Evolutionary conservation across 2,888 invertebrate genomes (phyloP).

Genomic region (Alloscopus bannaensis): DNA sequence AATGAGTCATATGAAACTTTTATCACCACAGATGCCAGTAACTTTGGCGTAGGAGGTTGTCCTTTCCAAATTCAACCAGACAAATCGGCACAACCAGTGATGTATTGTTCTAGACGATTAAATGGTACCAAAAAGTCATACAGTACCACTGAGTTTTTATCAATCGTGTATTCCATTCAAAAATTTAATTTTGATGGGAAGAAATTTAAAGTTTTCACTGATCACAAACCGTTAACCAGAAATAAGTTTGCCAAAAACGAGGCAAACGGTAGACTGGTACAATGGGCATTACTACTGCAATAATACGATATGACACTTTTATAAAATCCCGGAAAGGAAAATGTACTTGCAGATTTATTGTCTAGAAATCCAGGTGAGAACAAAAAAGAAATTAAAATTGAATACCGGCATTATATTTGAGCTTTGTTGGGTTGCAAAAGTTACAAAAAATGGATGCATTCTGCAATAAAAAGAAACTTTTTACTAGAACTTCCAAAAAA

Average conservation of each 20-base stretch:
- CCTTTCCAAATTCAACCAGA: conserved; percentile 6
- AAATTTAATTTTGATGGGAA: conserved; percentile 28
- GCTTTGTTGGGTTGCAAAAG: background rate
- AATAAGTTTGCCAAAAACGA: conserved; percentile 36
- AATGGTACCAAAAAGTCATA: conserved; percentile 26
- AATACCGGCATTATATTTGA: background rate
- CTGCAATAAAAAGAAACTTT: background rate
- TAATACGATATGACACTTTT: conserved; percentile 28
- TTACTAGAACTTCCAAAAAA: background rate
- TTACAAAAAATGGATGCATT: conserved; percentile 18
- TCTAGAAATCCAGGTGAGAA: background rate
- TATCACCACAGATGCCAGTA: conserved; percentile 2
- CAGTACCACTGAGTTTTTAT: conserved; percentile 36
- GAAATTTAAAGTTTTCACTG: conserved; percentile 27
- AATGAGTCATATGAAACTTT: conserved; percentile 6
- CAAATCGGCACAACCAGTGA: conserved; percentile 25
- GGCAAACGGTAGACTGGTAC: conserved; percentile 20
- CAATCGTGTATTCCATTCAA: conserved; percentile 27
- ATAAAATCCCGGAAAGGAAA: conserved; percentile 17
- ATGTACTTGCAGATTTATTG: conserved; percentile 19
- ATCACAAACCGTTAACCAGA: conserved; percentile 39
- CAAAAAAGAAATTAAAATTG: conserved; percentile 3
- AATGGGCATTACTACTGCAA: conserved; percentile 38
- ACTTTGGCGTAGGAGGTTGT: conserved; percentile 17
- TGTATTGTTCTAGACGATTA: conserved; percentile 19